Evolutionary conservation across 2,113 vertebrate genomes (phyloP).

Genomic region (Actinemys pallida): DNA sequence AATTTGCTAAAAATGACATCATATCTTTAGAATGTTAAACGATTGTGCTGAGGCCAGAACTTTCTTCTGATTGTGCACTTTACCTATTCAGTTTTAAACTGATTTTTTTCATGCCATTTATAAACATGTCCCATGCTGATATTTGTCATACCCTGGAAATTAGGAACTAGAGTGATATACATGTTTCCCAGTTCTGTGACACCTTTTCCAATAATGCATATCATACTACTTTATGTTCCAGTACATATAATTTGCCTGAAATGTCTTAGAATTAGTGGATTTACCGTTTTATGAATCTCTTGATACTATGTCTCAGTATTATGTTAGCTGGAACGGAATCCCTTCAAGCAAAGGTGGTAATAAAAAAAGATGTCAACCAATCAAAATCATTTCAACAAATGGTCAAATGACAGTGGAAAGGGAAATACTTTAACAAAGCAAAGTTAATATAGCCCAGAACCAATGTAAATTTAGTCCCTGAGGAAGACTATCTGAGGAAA

Average conservation of each 20-base stretch:
- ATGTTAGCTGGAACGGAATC: conserved; percentile 41
- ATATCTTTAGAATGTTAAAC: conserved; percentile 71
- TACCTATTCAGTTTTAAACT: conserved; percentile 3
- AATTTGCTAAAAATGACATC: conserved; percentile 75
- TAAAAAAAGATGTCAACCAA: conserved; percentile 40
- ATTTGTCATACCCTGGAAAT: conserved; percentile 40
- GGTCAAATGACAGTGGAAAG: conserved; percentile 47
- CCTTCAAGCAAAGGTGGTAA: conserved; percentile 26
- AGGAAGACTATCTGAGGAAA: conserved; percentile 49
- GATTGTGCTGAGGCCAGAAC: conserved; percentile 27
- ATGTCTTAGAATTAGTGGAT: conserved; percentile 47
- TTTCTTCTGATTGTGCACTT: conserved; percentile 41
- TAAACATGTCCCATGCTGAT: background rate
- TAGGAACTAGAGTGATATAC: background rate
- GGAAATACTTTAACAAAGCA: conserved; percentile 62
- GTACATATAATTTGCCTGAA: background rate
- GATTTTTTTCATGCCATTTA: background rate
- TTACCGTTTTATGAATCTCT: conserved; percentile 57
- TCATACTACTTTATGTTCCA: conserved; percentile 41
- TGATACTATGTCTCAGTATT: conserved; percentile 35
- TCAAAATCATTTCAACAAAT: conserved; percentile 54
- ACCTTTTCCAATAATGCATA: conserved; percentile 34
- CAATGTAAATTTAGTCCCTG: conserved; percentile 39
- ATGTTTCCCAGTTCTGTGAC: background rate
- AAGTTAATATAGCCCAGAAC: conserved; percentile 26